Base-by-base conservation (phyloP, 1,140 invertebrate genomes). In the Glomeris maerens region DNA sequence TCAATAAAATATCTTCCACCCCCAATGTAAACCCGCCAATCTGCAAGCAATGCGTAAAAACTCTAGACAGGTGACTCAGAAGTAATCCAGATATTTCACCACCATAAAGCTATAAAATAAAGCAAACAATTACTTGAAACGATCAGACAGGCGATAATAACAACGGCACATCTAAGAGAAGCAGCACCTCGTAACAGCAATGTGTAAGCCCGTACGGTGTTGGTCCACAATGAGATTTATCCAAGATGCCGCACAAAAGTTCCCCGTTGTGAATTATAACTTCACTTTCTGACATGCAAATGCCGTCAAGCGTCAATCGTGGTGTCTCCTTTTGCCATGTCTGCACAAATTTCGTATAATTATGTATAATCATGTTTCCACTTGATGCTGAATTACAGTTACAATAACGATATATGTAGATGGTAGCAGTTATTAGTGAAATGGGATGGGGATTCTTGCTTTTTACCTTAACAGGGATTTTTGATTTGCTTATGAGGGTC, bases 141-240 rank as follows among this genome's bases (percentile, higher is more conserved):
- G 21, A 47, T 47, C 14, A 14, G 47, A n/a, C 5, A 49, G 14
- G n/a, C n/a, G n/a, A n/a, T n/a, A n/a, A n/a, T n/a, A n/a, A 25
- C 42, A 25, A 44, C 42, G 20, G 14, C 20, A 14, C 22, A 22
- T 14, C 22, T 49, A 20, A 47, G n/a, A n/a, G n/a, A n/a, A n/a
- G n/a, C n/a, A 55, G 26, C 62, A 77, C 76, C 70, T 95, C 92
- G 68, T 84, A 93, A 65, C 92, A 80, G 55, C 83, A 83, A 64
- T 98, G 93, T 17, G 95, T 78, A 10, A 99, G 73, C 58, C 94
- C 87, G 67, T 85, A 96, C 2, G 84, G 79, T 1, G 93, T 93
- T 0, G 93, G 81, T 20, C 96, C 96, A 68, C 90, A 93, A 63
- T 97, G 93, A 27, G 80, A 83, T 69, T 99, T 99, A 68, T 99